These are phyloP conservation scores for Diplazon laetatorius DNA, from an alignment of 2,888 invertebrate species.

Conservation along the genomic window DNA sequence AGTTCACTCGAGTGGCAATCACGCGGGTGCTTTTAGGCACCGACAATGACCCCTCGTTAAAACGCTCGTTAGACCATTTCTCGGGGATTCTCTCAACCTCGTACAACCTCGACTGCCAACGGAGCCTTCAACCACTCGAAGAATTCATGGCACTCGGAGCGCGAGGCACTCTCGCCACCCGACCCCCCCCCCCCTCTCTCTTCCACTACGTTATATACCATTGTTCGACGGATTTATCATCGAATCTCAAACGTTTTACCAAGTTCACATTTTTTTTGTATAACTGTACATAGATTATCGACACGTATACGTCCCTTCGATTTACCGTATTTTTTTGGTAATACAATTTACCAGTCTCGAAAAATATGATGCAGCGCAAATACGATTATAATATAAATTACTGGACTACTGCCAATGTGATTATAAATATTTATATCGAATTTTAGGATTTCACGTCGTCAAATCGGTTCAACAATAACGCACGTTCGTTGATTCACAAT, in stretches of 20 bases:
- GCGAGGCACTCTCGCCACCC: slow-evolving; percentile 40
- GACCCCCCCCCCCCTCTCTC: slow-evolving; percentile 27
- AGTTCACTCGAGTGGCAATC: slow-evolving; percentile 63
- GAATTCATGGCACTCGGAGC: slow-evolving; percentile 50
- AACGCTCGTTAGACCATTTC: slow-evolving; percentile 63
- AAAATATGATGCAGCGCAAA: no score
- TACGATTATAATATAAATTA: no score
- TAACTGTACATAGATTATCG: slow-evolving; percentile 28
- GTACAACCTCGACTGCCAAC: slow-evolving; percentile 61
- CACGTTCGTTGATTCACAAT: no score
- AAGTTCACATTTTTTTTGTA: slow-evolving; percentile 24
- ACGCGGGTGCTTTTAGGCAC: slow-evolving; percentile 64
- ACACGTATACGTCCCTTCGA: slow-evolving; percentile 43
- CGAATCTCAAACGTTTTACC: slow-evolving; percentile 36
- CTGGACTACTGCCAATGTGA: no score
- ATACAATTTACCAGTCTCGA: not conserved
- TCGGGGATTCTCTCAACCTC: slow-evolving; percentile 57
- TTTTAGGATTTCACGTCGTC: no score
- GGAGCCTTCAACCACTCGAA: slow-evolving; percentile 46
- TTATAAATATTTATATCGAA: no score
- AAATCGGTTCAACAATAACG: no score
- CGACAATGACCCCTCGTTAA: slow-evolving; percentile 65
- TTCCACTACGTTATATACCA: slow-evolving; percentile 21
- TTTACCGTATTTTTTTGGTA: no score
- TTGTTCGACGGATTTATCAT: slow-evolving; percentile 22